These are phyloP conservation scores for Orthonevra nobilis DNA, from an alignment of 2,888 invertebrate species.

Conservation along the genomic window DNA sequence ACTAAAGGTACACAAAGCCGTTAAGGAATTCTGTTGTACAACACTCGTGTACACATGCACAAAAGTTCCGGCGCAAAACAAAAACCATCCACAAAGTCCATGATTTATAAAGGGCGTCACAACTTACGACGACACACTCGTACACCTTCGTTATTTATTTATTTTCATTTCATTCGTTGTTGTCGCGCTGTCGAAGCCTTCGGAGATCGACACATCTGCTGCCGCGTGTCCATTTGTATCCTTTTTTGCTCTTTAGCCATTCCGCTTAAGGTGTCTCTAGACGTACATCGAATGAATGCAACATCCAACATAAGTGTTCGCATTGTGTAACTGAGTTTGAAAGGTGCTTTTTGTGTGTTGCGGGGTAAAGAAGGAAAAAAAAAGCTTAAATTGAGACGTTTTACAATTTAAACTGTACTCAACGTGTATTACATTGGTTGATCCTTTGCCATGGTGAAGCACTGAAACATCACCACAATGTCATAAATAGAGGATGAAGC, in stretches of 20 bases:
- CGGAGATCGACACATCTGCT: not conserved
- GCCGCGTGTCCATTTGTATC: not conserved
- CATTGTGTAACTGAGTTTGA: constrained; percentile 21
- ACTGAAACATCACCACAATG: constrained; percentile 3
- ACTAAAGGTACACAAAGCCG: constrained; percentile 39
- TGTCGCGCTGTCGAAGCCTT: constrained; percentile 13
- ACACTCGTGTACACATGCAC: not conserved
- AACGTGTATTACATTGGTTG: constrained; percentile 24
- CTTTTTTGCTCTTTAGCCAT: constrained; percentile 24
- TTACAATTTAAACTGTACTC: constrained; percentile 49
- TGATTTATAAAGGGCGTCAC: constrained; percentile 63
- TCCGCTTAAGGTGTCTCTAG: constrained; percentile 7
- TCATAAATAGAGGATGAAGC: constrained; percentile 16
- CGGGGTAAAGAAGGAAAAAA: not conserved
- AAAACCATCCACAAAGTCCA: constrained; percentile 58
- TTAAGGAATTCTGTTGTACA: constrained; percentile 22
- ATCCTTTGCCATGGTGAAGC: constrained; percentile 29
- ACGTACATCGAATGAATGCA: constrained; percentile 18
- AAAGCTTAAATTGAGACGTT: constrained; percentile 47
- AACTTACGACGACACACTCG: too few species aligned
- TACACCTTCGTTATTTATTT: constrained; percentile 67
- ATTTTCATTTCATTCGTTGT: constrained; percentile 59
- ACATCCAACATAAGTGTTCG: constrained; percentile 28
- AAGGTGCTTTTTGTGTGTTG: not conserved
- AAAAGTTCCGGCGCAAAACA: constrained; percentile 17